Conservation (phyloP, 2,888 invertebrate genomes). For the Nymphalis urticae region DNA sequence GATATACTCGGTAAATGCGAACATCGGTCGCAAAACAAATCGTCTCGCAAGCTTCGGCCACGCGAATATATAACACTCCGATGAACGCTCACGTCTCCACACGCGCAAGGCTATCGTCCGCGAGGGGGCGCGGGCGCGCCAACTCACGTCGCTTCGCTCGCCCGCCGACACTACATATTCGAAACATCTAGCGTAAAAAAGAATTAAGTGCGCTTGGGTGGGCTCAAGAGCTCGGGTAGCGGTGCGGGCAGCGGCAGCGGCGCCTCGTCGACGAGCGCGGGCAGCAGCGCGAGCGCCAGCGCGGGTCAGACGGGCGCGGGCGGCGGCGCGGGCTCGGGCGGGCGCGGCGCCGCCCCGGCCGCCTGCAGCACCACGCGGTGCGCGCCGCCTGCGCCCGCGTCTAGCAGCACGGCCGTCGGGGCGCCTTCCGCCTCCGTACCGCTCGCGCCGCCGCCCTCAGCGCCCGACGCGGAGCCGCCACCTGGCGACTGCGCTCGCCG, state of each 20-base stretch:
- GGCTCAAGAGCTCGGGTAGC: conserved; percentile 79
- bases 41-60: conserved; percentile 76
- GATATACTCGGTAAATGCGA: conserved; percentile 66
- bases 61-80: conserved; percentile 75
- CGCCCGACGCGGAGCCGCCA: conserved; percentile 54
- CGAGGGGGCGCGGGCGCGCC: conserved; percentile 51
- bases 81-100: conserved; percentile 68
- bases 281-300: conserved; percentile 80
- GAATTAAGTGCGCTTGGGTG: conserved; percentile 76
- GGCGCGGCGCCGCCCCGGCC: conserved; percentile 92
- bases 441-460: conserved; percentile 75
- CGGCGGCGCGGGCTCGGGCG: conserved; percentile 91
- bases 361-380: conserved; percentile 95
- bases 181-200: conserved; percentile 71
- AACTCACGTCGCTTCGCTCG: conserved; percentile 56
- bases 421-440: conserved; percentile 81
- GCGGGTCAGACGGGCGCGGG: conserved; percentile 84
- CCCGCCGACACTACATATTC: conserved; percentile 60
- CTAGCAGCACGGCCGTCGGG: conserved; percentile 93
- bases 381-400: conserved; percentile 89
- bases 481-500: conserved; percentile 83
- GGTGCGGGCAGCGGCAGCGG: conserved; percentile 78
- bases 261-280: conserved; percentile 76
- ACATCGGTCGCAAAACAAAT: conserved; percentile 77
- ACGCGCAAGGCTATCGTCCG: conserved; percentile 65